Base-by-base conservation (phyloP, 2,888 invertebrate genomes). In the Dasypolia templi region DNA sequence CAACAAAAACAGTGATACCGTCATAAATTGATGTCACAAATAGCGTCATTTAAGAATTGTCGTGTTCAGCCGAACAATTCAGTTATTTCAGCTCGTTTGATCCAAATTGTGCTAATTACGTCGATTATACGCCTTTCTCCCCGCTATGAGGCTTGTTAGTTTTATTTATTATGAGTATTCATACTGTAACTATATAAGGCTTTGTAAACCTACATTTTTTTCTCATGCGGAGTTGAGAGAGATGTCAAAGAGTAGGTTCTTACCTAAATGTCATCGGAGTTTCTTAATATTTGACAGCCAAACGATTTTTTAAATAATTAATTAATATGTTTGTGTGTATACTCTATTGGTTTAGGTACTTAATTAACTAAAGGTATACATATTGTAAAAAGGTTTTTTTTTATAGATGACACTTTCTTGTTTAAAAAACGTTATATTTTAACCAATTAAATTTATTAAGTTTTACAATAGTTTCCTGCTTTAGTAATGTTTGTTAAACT, bases 51-150 rank as follows among this genome's bases (percentile, higher is more conserved):
- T 74, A 55, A 44, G 42, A 65, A 46, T 63, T 65, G 67, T 72
- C 69, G 14, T 49, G 63, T 44, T 22, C n/a, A 65, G 39, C 26
- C 22, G 35, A 51, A 56, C 67, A 42, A 55, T 58, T 70, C 42
- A 11, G 59, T 83, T 56, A 85, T 69, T 85, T 29, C 32, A 5
- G 14, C 26, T 69, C 78, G 69, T 83, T 85, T 74, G 69, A 70
- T 64, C 49, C 46, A 51, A 82, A 78, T 78, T 78, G 69, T 66
- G 5, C 59, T 79, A 83, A 83, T 85, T 85, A 49, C 5, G 35
- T 58, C 51, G 5, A 72, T 73, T 81, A 80, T 63, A 51, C 26
- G 12, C 59, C 11, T 49, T 68, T 59, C 2, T 42, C 2, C 49
- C 55, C 29, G 35, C 53, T 53, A 49, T 39, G 35, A 22, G 26